Evolutionary conservation across 2,888 invertebrate genomes (phyloP), one percentile per base, ranked within the genome.

Genomic region (Drosophila paranaensis): DNA sequence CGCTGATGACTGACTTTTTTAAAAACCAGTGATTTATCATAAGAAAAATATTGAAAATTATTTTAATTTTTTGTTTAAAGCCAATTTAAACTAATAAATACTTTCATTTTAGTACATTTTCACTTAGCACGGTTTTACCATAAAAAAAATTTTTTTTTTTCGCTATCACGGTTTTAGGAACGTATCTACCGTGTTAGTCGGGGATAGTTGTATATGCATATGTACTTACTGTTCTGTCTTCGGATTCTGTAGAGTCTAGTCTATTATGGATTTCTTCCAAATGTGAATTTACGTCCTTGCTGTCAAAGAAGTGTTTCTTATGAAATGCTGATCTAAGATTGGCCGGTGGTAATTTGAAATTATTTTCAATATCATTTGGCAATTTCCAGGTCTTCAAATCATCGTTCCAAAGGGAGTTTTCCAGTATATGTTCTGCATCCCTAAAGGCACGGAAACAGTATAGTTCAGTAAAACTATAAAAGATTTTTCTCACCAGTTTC

Each of bases 351-450:
- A 97, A 92, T 88, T 95, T 95, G 0, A 95, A 95, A 70, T 95
- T 94, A 39, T 94, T 94, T 46, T 95, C 93, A 8, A 94, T 91
- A 57, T 96, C 89, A 71, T 96, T 95, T 0, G 97, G 97, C 61
- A 97, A 90, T 85, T 94, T 94, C 95, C 96, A 97, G 60, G 94
- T 93, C 82, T 95, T 95, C 2, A 94, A 93, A 65, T 97, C 96
- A 68, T 97, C 97, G 87, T 96, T 95, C 96, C 96, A 97, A 50
- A 94, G 90, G 0, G 96, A 95, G 71, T 95, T 94, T 57, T 94
- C 93, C 90, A 95, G 95, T 30, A 97, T 94, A 56, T 93, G 92
- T 63, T 96, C 96, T 43, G 96, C 91, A 92, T 96, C 95, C 91
- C 95, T 95, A 60, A 64, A 9, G 6, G 10, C 16, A 33, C 30